Evolutionary conservation across 30 jellyfish, hydroid and myxozoan genomes (phyloP).

Genomic region (Morbakka virulenta): DNA sequence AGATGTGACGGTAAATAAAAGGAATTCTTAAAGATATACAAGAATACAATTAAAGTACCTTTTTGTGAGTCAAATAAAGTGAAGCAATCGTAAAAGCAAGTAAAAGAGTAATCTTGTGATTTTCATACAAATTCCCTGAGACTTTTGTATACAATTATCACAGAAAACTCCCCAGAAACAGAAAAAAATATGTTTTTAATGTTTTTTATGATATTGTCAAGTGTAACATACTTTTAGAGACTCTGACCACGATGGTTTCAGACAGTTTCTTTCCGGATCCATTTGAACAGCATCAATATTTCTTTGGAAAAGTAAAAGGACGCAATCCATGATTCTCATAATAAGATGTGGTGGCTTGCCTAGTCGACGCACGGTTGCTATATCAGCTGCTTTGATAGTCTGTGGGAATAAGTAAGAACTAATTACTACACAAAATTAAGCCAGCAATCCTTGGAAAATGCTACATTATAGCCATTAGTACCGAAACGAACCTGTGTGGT

Average conservation of each 20-base stretch:
- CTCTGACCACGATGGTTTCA: slow-evolving; percentile 73
- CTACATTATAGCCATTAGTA: neutral
- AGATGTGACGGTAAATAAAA: too few species aligned
- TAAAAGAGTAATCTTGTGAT: too few species aligned
- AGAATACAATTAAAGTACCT: too few species aligned
- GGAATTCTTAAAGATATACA: too few species aligned
- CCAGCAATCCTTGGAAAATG: neutral
- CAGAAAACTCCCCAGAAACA: too few species aligned
- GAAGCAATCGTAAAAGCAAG: too few species aligned
- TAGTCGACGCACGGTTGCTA: slow-evolving; percentile 82
- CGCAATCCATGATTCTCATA: slow-evolving; percentile 92
- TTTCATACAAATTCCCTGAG: too few species aligned
- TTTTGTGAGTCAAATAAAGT: too few species aligned
- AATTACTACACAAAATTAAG: neutral
- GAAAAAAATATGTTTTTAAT: too few species aligned
- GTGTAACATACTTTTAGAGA: slow-evolving; percentile 78
- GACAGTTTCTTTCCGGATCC: slow-evolving; percentile 62
- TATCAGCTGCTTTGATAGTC: slow-evolving; percentile 87
- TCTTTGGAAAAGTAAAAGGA: slow-evolving; percentile 51
- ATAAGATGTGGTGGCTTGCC: slow-evolving; percentile 86
- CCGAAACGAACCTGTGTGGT: neutral
- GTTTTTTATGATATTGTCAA: too few species aligned
- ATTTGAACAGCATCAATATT: slow-evolving; percentile 43
- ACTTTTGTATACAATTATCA: too few species aligned
- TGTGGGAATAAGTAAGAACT: neutral